A percentile compares a stretch with the other conserved stretches of the same genome.
Evolutionary conservation across 2,888 invertebrate genomes (phyloP).

Genomic region (Mythimna vitellina): DNA sequence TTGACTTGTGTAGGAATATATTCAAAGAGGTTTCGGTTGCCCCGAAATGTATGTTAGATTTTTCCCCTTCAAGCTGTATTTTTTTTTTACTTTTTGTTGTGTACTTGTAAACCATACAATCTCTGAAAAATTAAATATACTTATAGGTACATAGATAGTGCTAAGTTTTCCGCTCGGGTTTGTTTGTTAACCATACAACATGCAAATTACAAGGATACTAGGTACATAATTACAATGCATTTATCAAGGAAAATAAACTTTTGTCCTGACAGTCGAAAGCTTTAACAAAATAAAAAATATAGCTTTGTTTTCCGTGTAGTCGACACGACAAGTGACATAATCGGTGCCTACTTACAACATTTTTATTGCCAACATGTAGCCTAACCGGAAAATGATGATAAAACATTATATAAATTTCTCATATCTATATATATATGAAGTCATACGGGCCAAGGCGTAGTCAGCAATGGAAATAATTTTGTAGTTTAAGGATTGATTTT

Average conservation of each 20-base stretch:
- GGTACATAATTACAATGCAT: background rate
- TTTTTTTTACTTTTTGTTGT: background rate
- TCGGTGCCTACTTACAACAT: background rate
- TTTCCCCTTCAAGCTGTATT: background rate
- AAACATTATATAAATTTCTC: slow-evolving; percentile 4
- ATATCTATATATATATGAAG: background rate
- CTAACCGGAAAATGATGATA: slow-evolving; percentile 26
- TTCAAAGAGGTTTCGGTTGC: background rate
- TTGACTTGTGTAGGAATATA: background rate
- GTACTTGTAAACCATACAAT: background rate
- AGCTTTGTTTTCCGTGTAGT: slow-evolving; percentile 5
- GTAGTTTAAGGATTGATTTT: background rate
- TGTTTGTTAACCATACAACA: background rate
- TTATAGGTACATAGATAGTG: background rate
- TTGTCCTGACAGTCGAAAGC: background rate
- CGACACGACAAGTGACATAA: slow-evolving; percentile 9
- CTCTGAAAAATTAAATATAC: background rate
- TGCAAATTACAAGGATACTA: background rate
- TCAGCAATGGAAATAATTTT: background rate
- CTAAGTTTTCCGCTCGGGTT: background rate
- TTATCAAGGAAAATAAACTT: background rate
- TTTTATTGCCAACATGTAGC: slow-evolving; percentile 9
- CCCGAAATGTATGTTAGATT: background rate
- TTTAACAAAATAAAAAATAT: slow-evolving; percentile 3
- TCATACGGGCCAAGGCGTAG: background rate